phyloP scores from a whole-genome alignment of 2,888 invertebrate genomes.

The Tipula vernalis region DNA sequence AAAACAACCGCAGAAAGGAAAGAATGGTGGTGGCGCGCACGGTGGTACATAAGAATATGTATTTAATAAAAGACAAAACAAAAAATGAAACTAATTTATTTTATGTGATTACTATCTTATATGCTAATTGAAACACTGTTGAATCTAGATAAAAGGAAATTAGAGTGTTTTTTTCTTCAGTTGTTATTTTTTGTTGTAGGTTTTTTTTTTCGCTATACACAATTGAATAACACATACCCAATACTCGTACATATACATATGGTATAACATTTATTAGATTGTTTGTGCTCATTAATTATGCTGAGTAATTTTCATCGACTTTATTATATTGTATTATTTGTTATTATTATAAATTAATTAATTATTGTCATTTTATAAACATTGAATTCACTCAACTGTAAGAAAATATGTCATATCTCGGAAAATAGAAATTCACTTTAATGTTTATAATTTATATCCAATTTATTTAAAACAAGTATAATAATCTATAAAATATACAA shows the following conservation, averaged over 20 bases:
- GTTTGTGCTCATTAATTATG: not conserved
- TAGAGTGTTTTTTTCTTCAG: not conserved
- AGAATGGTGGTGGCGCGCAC: not conserved
- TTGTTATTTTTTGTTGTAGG: not conserved
- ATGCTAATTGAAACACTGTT: slow-evolving; percentile 4
- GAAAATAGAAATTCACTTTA: not conserved
- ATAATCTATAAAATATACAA: not conserved
- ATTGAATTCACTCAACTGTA: not conserved
- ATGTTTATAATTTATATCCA: not conserved
- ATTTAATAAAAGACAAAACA: not conserved
- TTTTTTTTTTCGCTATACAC: not conserved
- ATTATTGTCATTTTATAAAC: not conserved
- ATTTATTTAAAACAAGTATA: not conserved
- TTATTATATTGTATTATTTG: not conserved
- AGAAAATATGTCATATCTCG: not conserved
- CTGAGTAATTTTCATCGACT: not conserved
- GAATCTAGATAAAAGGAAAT: not conserved
- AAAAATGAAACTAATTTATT: not conserved
- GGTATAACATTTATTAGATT: not conserved
- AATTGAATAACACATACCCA: not conserved
- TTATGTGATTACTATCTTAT: not conserved
- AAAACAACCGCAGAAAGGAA: not conserved
- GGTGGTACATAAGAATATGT: not conserved
- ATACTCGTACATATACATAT: not conserved
- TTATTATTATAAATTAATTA: not conserved